These are phyloP conservation scores for Acrobasis consociella DNA, from an alignment of 2,888 invertebrate genomes.

Conservation along the genomic window DNA sequence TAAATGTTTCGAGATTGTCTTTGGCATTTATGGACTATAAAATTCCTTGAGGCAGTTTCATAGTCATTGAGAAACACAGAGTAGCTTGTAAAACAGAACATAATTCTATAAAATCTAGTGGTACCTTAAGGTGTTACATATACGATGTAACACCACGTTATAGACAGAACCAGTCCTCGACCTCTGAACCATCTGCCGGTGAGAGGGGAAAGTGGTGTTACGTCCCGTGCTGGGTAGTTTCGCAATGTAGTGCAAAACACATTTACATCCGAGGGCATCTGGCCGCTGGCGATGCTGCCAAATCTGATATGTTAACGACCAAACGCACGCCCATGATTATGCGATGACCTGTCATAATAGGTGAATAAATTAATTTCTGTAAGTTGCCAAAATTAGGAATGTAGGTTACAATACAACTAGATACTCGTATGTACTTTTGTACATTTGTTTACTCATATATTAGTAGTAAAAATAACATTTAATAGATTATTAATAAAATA, in stretches of 20 bases:
- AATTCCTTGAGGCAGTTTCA: too few relatives aligned
- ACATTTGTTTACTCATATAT: too few relatives aligned
- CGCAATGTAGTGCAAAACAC: conserved; percentile 47
- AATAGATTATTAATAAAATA: too few relatives aligned
- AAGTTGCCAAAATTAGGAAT: too few relatives aligned
- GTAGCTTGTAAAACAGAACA: too few relatives aligned
- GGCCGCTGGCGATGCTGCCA: conserved; percentile 27
- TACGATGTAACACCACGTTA: conserved; percentile 13
- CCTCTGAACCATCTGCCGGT: conserved; percentile 50
- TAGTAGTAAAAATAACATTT: too few relatives aligned
- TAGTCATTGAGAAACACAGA: too few relatives aligned
- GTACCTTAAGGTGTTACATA: background rate
- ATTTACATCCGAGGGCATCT: conserved; percentile 13
- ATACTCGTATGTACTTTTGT: too few relatives aligned
- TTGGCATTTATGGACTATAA: too few relatives aligned
- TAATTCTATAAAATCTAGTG: background rate
- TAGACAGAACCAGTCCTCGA: conserved; percentile 16
- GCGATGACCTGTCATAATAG: background rate
- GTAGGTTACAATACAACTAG: too few relatives aligned
- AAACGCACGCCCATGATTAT: background rate
- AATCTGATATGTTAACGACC: conserved; percentile 15
- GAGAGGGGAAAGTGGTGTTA: conserved; percentile 66
- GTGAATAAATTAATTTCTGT: too few relatives aligned
- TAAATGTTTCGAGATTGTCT: too few relatives aligned
- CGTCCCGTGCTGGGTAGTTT: conserved; percentile 39